Conservation (phyloP, 2,113 vertebrate species). For the Ursus arctos region DNA sequence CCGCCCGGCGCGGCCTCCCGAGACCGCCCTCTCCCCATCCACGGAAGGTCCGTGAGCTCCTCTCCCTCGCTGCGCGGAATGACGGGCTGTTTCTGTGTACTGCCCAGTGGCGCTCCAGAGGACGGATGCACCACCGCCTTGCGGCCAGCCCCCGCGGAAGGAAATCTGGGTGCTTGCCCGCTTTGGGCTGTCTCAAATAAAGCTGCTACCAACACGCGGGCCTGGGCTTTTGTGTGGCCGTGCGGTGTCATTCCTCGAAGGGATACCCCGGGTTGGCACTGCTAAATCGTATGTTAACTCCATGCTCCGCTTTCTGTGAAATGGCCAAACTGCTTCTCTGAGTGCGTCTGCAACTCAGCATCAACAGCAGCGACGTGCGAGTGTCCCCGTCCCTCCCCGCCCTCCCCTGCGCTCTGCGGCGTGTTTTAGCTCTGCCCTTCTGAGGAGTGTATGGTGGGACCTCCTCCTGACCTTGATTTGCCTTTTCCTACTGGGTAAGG, state of each 20-base stretch:
- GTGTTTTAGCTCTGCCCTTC: not conserved
- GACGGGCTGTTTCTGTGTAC: not conserved
- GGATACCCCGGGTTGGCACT: not conserved
- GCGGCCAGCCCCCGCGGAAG: not conserved
- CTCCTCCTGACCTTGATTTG: not conserved
- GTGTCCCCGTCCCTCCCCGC: not conserved
- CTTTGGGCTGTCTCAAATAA: not conserved
- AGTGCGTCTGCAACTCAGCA: not conserved
- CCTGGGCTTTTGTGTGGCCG: not conserved
- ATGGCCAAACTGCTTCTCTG: not conserved
- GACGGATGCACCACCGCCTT: not conserved
- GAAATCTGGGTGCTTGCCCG: not conserved
- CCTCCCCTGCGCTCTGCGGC: not conserved
- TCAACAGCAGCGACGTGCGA: not conserved
- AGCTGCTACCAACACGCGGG: not conserved
- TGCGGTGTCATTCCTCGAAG: not conserved
- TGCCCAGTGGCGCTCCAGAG: not conserved
- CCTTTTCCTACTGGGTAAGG: not conserved
- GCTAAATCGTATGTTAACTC: not conserved
- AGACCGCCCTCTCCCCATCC: not conserved
- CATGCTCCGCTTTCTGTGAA: not conserved
- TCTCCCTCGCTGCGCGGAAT: fast-evolving
- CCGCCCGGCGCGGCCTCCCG: not conserved
- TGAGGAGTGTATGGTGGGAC: not conserved
- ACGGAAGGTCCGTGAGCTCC: not conserved